Evolutionary conservation across 2,797 vertebrate species (phyloP).

Genomic region (Cryptoblepharus egeriae): DNA sequence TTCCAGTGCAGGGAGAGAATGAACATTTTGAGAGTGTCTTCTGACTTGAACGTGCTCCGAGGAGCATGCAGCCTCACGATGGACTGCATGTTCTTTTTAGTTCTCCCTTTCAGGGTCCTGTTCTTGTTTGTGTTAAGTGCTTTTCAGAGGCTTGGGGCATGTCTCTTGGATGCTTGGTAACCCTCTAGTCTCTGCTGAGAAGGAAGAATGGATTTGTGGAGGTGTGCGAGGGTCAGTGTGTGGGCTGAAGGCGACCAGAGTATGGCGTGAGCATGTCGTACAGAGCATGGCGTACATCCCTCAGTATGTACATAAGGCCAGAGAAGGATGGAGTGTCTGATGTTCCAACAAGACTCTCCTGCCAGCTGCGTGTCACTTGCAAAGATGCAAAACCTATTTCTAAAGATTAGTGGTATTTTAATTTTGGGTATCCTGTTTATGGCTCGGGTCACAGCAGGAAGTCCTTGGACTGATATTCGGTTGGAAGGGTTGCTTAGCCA

Average conservation of each 20-base stretch:
- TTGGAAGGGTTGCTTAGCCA: too few species aligned
- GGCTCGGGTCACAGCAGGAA: not conserved
- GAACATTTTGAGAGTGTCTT: too few species aligned
- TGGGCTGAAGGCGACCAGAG: not conserved
- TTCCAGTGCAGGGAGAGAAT: not conserved
- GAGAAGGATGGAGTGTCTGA: not conserved
- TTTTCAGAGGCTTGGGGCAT: not conserved
- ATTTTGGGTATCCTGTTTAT: not conserved
- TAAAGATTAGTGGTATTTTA: not conserved
- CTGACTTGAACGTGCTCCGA: too few species aligned
- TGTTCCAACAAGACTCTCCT: not conserved
- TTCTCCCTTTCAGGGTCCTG: not conserved
- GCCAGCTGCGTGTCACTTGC: not conserved
- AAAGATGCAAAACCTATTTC: not conserved
- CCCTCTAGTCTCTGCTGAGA: not conserved
- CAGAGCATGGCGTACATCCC: not conserved
- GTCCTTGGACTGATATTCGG: not conserved
- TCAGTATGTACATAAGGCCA: not conserved
- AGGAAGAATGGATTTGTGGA: not conserved
- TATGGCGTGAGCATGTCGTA: too few species aligned
- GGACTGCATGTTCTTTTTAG: not conserved
- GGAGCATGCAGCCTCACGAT: not conserved
- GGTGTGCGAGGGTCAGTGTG: not conserved
- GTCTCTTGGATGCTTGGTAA: not conserved
- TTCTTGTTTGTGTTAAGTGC: not conserved